Conservation (phyloP, 2,797 vertebrate species). For the Sebastes hubbsi region DNA sequence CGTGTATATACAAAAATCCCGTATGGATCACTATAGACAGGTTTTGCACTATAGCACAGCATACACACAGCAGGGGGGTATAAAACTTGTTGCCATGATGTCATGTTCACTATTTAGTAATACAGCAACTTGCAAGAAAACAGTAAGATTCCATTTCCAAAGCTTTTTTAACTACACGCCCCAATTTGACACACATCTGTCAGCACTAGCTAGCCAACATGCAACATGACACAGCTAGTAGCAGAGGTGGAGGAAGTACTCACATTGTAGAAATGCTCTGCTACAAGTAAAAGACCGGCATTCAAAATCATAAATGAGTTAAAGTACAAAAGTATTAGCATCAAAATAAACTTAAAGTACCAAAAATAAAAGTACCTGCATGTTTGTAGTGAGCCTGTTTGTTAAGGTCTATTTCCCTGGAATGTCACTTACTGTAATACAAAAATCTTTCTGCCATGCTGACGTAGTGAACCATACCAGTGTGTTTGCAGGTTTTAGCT, state of each 20-base stretch:
- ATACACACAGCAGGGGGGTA: neutral
- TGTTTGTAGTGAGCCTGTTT: slow-evolving; percentile 54
- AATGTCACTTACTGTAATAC: slow-evolving; percentile 17
- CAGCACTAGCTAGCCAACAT: neutral
- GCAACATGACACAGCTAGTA: neutral
- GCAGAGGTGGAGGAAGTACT: too few species aligned
- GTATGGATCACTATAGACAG: neutral
- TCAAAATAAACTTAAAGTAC: too few species aligned
- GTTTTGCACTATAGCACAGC: neutral
- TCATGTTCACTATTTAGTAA: neutral
- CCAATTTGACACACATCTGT: neutral
- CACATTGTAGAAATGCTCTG: too few species aligned
- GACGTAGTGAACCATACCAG: slow-evolving; percentile 32
- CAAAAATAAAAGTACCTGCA: slow-evolving; percentile 55
- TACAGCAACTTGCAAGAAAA: neutral
- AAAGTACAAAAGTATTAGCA: too few species aligned
- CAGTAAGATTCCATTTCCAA: neutral
- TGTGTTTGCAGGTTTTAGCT: slow-evolving; percentile 28
- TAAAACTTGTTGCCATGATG: neutral
- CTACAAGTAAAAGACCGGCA: too few species aligned
- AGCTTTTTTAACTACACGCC: neutral
- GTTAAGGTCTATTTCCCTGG: slow-evolving; percentile 16
- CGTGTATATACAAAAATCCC: neutral
- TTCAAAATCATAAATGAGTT: too few species aligned
- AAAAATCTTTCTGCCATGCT: slow-evolving; percentile 48